Percentiles rank a stretch among this genome's conserved stretches.
Conservation (phyloP, 2,113 vertebrate species). For the Salvelinus namaycush region DNA sequence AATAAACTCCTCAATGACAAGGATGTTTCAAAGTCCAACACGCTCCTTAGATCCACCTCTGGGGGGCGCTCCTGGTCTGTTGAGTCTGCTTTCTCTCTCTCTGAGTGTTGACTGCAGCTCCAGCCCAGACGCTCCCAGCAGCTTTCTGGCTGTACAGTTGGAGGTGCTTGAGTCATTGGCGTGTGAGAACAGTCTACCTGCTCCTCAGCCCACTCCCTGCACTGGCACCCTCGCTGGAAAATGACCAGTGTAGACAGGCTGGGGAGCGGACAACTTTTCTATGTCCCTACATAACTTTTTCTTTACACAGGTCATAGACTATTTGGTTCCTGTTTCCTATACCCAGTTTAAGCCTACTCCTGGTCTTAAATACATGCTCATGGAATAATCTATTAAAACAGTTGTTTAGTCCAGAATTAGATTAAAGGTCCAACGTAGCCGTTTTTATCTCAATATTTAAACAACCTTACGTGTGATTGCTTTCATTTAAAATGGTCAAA, state of each 20-base stretch:
- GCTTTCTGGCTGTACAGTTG: conserved; percentile 84
- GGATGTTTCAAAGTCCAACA: conserved; percentile 48
- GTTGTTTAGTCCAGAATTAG: too few relatives aligned
- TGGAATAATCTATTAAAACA: too few relatives aligned
- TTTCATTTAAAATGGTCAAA: too few relatives aligned
- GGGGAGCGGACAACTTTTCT: conserved; percentile 73
- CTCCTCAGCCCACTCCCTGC: conserved; percentile 66
- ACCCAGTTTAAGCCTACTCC: too few relatives aligned
- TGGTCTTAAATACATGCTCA: too few relatives aligned
- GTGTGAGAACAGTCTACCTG: conserved; percentile 86
- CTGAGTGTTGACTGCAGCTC: conserved; percentile 71
- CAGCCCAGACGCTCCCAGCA: conserved; percentile 74
- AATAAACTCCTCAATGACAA: not conserved
- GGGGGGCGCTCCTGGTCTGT: conserved; percentile 75
- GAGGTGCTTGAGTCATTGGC: conserved; percentile 93
- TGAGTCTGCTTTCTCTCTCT: conserved; percentile 65
- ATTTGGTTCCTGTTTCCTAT: too few relatives aligned
- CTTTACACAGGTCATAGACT: too few relatives aligned
- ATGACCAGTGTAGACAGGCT: conserved; percentile 73
- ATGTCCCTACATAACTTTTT: too few relatives aligned
- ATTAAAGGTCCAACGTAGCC: too few relatives aligned
- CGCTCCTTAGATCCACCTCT: conserved; percentile 92
- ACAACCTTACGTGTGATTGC: too few relatives aligned
- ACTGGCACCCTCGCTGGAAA: conserved; percentile 32
- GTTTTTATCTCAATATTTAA: too few relatives aligned